These are phyloP conservation scores for Lepas anatifera DNA, from an alignment of 2,888 invertebrate genomes.

Conservation along the genomic window DNA sequence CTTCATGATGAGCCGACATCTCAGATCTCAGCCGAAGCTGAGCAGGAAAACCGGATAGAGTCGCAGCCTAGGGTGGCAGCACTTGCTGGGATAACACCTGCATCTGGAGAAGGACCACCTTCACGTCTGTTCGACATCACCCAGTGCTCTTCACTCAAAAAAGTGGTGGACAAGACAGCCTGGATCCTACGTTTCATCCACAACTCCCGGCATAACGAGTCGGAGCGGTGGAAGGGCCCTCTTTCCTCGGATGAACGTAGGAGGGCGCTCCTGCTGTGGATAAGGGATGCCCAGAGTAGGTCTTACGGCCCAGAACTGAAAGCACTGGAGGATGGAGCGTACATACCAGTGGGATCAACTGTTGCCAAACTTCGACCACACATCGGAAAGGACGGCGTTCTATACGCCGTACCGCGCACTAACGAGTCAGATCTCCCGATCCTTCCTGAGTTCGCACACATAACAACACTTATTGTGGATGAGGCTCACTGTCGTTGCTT, in stretches of 20 bases:
- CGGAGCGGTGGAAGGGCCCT: background rate
- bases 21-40: background rate
- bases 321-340: background rate
- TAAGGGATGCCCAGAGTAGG: background rate
- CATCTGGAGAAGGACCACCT: too few species aligned
- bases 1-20: too few species aligned
- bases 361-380: background rate
- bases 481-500: background rate
- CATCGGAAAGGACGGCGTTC: background rate
- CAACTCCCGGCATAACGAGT: background rate
- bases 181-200: background rate
- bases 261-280: background rate
- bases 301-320: background rate
- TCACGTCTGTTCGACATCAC: background rate
- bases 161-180: background rate
- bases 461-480: background rate
- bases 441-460: background rate
- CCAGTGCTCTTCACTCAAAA: background rate
- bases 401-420: background rate
- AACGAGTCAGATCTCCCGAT: background rate
- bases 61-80: too few species aligned
- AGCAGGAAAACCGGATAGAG: background rate
- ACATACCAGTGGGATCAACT: background rate
- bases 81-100: too few species aligned
- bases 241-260: background rate